phyloP scores from a whole-genome alignment of 2,113 vertebrate species.

The Calypte anna region DNA sequence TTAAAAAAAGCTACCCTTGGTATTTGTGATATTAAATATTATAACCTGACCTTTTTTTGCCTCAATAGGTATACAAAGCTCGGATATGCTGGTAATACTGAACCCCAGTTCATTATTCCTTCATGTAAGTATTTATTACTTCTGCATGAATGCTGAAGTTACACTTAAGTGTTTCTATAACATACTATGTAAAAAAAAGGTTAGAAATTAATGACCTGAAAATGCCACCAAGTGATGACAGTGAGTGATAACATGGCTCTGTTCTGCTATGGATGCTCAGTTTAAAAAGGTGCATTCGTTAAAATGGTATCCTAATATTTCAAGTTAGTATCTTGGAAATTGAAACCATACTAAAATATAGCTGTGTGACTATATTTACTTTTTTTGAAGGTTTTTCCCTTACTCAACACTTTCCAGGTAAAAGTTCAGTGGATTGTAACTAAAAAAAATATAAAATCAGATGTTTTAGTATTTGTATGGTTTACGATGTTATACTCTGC shows the following conservation, averaged over 20 bases:
- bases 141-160: neutral
- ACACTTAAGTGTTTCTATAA: neutral
- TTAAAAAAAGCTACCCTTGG: neutral
- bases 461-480: neutral
- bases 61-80: conserved; percentile 93
- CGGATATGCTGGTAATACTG: conserved; percentile 97
- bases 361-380: neutral
- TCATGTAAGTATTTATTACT: conserved; percentile 88
- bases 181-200: neutral
- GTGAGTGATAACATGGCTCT: neutral
- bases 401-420: neutral
- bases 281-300: neutral
- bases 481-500: neutral
- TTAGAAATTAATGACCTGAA: neutral
- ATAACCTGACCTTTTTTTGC: conserved; percentile 20
- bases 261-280: neutral
- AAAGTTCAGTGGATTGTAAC: neutral
- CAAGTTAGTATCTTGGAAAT: neutral
- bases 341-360: neutral
- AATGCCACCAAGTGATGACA: neutral
- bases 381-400: neutral
- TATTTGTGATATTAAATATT: neutral
- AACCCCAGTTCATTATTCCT: conserved; percentile 98
- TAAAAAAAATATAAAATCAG: neutral
- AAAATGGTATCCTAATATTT: neutral